Base-by-base conservation (phyloP, 64 coral and sea anemone genomes). In the Catalaphyllia jardinei region DNA sequence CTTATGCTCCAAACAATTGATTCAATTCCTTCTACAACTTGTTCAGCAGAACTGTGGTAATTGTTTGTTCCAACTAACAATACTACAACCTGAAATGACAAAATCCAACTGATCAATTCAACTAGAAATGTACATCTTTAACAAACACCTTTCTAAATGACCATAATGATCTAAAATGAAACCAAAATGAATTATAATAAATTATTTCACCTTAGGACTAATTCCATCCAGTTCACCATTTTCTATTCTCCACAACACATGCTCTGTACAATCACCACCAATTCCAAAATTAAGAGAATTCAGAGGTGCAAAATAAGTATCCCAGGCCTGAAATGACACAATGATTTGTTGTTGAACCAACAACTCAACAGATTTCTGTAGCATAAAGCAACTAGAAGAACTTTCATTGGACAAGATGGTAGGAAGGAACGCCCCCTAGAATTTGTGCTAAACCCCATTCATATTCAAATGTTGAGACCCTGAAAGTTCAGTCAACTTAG, bases 11-110 rank as follows among this genome's bases (percentile, higher is more conserved):
- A 99, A 13, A 93, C 61, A 67, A 99, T 86, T 42, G 88, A 22
- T 61, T 99, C 97, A 61, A 99, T 95, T 9, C 97, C 97, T 60
- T 99, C 97, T 3, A 91, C 91, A 71, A 99, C 75, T 67, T 99
- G 94, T 17, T 95, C 97, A 22, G 97, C 85, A 15, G 97, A 91
- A 79, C 88, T 87, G 77, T 86, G 75, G 79, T 95, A 29, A 60
- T 99, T 99, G 62, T 99, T 99, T 42, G 93, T 91, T 16, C 97
- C 97, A 29, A 90, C 88, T 64, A 99, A 61, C 52, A 99, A 76
- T 52, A 99, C 88, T 35, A 95, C 94, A 79, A 99, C 97, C 97
- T 99, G 60, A 75, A 80, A 89, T 31, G 35, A 54, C 62, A 10
- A 22, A 25, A 78, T 8, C 10, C 10, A 69, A 7, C 22, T 69